phyloP scores from a whole-genome alignment of 2,888 invertebrate species.

The Noctua janthe region DNA sequence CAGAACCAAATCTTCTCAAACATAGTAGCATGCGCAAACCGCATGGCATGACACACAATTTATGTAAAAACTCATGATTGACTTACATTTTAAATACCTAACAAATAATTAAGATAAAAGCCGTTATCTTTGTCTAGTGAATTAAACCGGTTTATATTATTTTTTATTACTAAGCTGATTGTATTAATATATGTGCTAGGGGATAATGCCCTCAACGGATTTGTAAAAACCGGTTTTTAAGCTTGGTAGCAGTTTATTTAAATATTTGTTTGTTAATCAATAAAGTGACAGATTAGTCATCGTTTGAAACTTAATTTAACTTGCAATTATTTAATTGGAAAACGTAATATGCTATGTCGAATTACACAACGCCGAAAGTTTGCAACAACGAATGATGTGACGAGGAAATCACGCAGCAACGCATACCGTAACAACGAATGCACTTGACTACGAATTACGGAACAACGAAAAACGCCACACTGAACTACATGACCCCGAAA shows the following conservation, averaged over 20 bases:
- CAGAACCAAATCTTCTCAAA: neutral
- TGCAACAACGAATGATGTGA: too few species aligned
- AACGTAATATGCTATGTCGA: too few species aligned
- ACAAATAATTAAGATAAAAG: slow-evolving; percentile 11
- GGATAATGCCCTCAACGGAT: slow-evolving; percentile 40
- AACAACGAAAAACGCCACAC: too few species aligned
- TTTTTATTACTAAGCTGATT: neutral
- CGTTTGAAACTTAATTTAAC: neutral
- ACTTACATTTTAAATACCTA: slow-evolving; percentile 35
- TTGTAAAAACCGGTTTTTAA: slow-evolving; percentile 11
- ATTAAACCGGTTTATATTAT: slow-evolving; percentile 29
- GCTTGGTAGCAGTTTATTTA: neutral
- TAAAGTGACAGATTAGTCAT: neutral
- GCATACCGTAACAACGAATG: too few species aligned
- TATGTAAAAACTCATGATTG: neutral
- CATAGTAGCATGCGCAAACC: slow-evolving; percentile 5
- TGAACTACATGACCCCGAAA: too few species aligned
- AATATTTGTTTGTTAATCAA: slow-evolving; percentile 11
- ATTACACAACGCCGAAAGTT: too few species aligned
- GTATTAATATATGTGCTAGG: neutral
- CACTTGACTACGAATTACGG: too few species aligned
- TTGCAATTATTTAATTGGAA: too few species aligned
- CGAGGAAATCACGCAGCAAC: too few species aligned
- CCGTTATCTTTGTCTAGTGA: slow-evolving; percentile 13
- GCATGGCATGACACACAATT: slow-evolving; percentile 26